Conservation (phyloP, 2,113 vertebrate genomes). For the Eublepharis macularius region DNA sequence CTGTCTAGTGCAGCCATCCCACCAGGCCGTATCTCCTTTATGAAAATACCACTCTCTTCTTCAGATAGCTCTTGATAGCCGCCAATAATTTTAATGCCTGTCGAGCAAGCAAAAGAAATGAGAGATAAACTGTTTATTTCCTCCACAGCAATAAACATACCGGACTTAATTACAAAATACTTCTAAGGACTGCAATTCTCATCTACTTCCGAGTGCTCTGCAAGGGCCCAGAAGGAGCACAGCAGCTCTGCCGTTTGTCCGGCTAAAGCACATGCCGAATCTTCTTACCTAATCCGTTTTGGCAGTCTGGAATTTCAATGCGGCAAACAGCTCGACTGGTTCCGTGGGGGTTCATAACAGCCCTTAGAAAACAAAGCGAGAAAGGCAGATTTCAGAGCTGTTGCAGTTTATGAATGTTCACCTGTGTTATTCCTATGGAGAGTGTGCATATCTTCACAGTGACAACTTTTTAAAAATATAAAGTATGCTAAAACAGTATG, state of each 20-base stretch:
- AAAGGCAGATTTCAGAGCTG: conserved; percentile 1
- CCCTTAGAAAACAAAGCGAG: conserved; percentile 67
- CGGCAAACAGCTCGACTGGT: conserved; percentile 81
- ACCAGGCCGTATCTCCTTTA: conserved; percentile 83
- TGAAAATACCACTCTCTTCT: conserved; percentile 87
- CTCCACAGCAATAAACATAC: not conserved
- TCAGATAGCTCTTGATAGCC: conserved; percentile 80
- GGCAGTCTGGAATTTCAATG: conserved; percentile 83
- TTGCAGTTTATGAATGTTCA: not conserved
- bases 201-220: not conserved
- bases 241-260: not conserved
- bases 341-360: conserved; percentile 86
- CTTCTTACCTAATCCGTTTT: conserved; percentile 83
- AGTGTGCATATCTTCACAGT: not conserved
- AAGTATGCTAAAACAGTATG: too few relatives aligned
- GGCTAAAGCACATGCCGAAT: not conserved
- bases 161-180: conserved; percentile 7
- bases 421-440: not conserved
- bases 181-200: conserved; percentile 7
- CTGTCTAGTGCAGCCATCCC: conserved; percentile 83
- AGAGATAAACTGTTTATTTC: conserved; percentile 20
- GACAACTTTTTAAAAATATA: not conserved
- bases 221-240: conserved; percentile 17
- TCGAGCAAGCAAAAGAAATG: conserved; percentile 18
- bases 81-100: conserved; percentile 88